Evolutionary conservation across 2,888 invertebrate genomes (phyloP).

Genomic region (Oegoconia quadripuncta): DNA sequence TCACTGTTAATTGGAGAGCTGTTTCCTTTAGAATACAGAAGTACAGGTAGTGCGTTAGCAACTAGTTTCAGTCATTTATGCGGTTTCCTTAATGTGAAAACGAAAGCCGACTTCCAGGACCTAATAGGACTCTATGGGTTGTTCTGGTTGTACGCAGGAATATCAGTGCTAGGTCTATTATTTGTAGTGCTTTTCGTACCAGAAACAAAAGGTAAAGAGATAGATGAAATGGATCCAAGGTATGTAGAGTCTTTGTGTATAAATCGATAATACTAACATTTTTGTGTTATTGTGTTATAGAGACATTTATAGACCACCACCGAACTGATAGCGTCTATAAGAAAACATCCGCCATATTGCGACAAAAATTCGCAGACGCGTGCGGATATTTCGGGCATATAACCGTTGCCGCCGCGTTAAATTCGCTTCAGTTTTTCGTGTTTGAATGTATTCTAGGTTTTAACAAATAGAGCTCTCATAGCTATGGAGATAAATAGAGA

Average conservation of each 20-base stretch:
- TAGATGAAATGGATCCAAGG: slow-evolving; percentile 91
- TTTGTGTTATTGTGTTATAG: slow-evolving; percentile 11
- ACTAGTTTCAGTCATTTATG: slow-evolving; percentile 92
- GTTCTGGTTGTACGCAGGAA: slow-evolving; percentile 92
- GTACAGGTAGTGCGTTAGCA: slow-evolving; percentile 84
- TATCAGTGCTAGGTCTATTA: slow-evolving; percentile 87
- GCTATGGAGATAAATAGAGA: too few species aligned
- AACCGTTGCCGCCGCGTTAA: too few species aligned
- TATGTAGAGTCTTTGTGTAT: slow-evolving; percentile 78
- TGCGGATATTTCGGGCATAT: too few species aligned
- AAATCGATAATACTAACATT: slow-evolving; percentile 71
- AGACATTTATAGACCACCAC: slow-evolving; percentile 18
- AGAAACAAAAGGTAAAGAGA: slow-evolving; percentile 93
- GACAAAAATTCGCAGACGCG: too few species aligned
- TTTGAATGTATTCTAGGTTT: too few species aligned
- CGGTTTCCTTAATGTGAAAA: slow-evolving; percentile 90
- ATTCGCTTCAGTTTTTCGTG: too few species aligned
- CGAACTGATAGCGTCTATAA: too few species aligned
- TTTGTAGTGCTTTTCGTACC: slow-evolving; percentile 92
- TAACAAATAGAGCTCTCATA: too few species aligned
- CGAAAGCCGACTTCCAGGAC: slow-evolving; percentile 88
- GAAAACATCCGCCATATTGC: too few species aligned
- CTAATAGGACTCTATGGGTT: slow-evolving; percentile 87
- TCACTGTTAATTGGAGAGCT: slow-evolving; percentile 85
- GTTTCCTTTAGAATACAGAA: slow-evolving; percentile 85